Percentiles rank a stretch among this genome's conserved stretches.
Evolutionary conservation across 92 coral and sea anemone genomes (phyloP).

Genomic region (Galaxea fascicularis): DNA sequence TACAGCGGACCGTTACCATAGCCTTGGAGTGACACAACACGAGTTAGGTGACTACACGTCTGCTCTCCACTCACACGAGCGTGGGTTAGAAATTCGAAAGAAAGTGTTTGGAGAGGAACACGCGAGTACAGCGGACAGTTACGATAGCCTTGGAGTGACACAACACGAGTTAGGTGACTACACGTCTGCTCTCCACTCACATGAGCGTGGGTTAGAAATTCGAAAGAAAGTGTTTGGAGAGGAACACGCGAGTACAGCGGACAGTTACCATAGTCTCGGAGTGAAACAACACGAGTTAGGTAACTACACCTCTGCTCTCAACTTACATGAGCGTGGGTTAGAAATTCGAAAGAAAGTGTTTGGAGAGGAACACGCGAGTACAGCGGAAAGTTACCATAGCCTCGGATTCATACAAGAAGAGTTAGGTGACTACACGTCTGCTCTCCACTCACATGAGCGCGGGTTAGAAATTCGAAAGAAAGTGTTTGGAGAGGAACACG

Average conservation of each 20-base stretch:
- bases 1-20: neutral
- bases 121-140: conserved; percentile 17
- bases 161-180: neutral
- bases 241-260: conserved; percentile 15
- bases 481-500: conserved; percentile 42
- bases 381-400: neutral
- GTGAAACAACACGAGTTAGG: neutral
- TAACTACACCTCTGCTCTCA: neutral
- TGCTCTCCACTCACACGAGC: conserved; percentile 9
- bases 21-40: conserved; percentile 8
- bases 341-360: neutral
- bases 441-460: conserved; percentile 10
- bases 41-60: neutral
- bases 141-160: conserved; percentile 2
- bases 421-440: conserved; percentile 11
- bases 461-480: neutral
- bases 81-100: neutral
- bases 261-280: neutral
- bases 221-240: neutral
- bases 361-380: conserved; percentile 21
- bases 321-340: neutral
- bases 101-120: conserved; percentile 23
- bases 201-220: neutral
- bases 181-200: neutral
- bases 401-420: conserved; percentile 12